phyloP scores from a whole-genome alignment of 1,140 invertebrate species.

The Atta colombica region DNA sequence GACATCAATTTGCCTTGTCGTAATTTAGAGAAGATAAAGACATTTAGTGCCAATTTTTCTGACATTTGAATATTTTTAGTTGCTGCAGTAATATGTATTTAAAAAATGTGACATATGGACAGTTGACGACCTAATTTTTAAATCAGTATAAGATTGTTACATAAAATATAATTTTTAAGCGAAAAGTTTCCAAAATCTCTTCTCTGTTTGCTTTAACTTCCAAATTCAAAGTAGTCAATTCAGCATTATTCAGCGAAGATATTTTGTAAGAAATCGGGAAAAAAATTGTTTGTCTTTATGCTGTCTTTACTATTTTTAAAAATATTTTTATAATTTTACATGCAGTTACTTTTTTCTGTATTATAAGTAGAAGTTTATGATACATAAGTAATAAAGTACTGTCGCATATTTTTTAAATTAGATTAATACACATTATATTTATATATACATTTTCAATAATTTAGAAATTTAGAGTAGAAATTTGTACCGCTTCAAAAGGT shows the following conservation, averaged over 20 bases:
- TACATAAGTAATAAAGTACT: background rate
- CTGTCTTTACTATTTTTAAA: slow-evolving; percentile 1
- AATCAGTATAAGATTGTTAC: slow-evolving; percentile 44
- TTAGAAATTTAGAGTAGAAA: background rate
- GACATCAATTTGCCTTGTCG: slow-evolving; percentile 14
- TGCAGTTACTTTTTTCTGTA: background rate
- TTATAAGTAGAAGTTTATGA: background rate
- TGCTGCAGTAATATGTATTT: background rate
- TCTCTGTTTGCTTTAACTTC: background rate
- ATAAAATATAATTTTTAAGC: slow-evolving; percentile 31
- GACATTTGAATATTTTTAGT: slow-evolving; percentile 10
- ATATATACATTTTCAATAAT: slow-evolving; percentile 5
- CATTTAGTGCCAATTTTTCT: background rate
- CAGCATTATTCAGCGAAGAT: background rate
- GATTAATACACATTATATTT: background rate
- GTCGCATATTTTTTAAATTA: background rate
- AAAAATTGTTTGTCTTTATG: background rate
- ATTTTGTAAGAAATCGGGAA: slow-evolving; percentile 1
- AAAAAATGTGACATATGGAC: background rate
- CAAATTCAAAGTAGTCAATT: background rate
- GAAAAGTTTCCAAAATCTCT: slow-evolving; percentile 37
- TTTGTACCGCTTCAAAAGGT: background rate
- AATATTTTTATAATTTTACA: slow-evolving; percentile 6
- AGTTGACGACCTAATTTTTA: slow-evolving; percentile 6
- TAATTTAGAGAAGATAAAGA: slow-evolving; percentile 7